Evolutionary conservation across 2,888 invertebrate species (phyloP), one percentile per base, ranked within the genome.

Genomic region (Drosophila emarginata): DNA sequence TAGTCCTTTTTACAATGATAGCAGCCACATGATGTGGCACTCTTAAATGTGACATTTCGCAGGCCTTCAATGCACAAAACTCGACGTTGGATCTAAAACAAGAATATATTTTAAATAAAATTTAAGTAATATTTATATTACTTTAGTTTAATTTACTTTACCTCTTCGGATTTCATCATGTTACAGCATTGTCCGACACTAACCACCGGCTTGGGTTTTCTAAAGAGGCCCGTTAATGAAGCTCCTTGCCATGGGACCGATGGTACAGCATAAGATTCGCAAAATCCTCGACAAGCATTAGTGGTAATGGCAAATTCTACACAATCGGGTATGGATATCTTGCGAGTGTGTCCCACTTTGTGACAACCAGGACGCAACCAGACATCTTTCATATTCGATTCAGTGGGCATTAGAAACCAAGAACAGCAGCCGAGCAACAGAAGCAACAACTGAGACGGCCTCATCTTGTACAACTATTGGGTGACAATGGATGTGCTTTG

Each of bases 121-220:
- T 14, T 9, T 11, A 51, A 51, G 36, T 18, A 12, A 40, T 26
- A 14, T n/a, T n/a, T n/a, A n/a, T n/a, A n/a, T n/a, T n/a, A n/a
- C n/a, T n/a, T n/a, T n/a, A 2, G 0, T n/a, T 9, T 5, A 67
- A 4, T 21, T 21, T 1, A 0, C 4, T 78, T 93, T 90, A 96
- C 96, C 89, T 96, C 95, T 92, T 96, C 96, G 0, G 97, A 95
- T 84, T 97, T 96, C 95, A 96, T 96, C 85, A 97, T 97, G 91
- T 96, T 96, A 92, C 97, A 97, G 91, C 97, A 97, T 89, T 97
- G 96, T 9, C 96, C 97, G 37, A 96, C 93, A 0, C 97, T 96
- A 1, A 96, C 95, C 64, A 96, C 94, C 0, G 94, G 94, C 83
- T 95, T 94, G 26, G 93, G 91, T 4, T 93, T 92, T 76, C 93